A percentile compares a stretch with the other conserved stretches of the same genome.
phyloP scores from a whole-genome alignment of 2,888 invertebrate species.

The Agrochola macilenta region DNA sequence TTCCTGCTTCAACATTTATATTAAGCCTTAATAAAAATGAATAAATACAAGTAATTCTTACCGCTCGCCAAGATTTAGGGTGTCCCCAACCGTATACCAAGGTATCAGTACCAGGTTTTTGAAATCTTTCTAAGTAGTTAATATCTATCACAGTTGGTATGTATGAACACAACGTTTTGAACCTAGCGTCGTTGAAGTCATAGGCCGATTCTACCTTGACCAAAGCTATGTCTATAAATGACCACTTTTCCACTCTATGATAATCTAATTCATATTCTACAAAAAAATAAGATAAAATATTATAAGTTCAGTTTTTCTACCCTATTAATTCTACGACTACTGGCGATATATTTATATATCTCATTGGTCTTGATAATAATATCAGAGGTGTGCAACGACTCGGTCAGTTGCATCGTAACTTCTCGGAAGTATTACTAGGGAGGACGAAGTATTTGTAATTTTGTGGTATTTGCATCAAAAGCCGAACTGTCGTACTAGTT shows the following conservation, averaged over 20 bases:
- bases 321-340: neutral
- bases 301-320: neutral
- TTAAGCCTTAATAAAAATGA: neutral
- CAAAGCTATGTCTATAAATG: constrained; percentile 76
- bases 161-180: constrained; percentile 65
- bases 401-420: neutral
- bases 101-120: constrained; percentile 62
- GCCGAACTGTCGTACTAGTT: neutral
- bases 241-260: constrained; percentile 72
- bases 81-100: constrained; percentile 75
- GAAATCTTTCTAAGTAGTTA: constrained; percentile 67
- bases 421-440: neutral
- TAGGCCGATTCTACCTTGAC: constrained; percentile 74
- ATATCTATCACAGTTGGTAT: constrained; percentile 66
- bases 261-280: constrained; percentile 74
- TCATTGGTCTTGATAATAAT: neutral
- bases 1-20: neutral
- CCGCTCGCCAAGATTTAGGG: constrained; percentile 64
- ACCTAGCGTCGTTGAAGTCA: constrained; percentile 49
- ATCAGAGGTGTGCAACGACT: neutral
- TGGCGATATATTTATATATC: neutral
- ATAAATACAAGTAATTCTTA: constrained; percentile 34
- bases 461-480: neutral
- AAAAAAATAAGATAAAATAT: constrained; percentile 24
- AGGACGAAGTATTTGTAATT: neutral